phyloP scores from a whole-genome alignment of 2,113 vertebrate genomes.

The Macaca fascicularis region DNA sequence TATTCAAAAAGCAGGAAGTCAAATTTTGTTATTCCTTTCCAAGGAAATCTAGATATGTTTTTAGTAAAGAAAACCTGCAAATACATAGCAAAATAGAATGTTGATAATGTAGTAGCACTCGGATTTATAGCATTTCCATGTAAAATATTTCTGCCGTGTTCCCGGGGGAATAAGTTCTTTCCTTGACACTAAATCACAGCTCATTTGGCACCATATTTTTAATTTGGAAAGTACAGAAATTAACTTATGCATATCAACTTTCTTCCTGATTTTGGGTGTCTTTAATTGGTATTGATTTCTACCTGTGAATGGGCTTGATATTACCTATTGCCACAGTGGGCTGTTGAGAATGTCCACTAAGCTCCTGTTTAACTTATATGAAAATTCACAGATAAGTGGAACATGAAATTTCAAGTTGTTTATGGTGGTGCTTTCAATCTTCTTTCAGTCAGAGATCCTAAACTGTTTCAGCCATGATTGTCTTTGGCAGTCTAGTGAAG shows the following conservation, averaged over 20 bases:
- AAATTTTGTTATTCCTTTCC: not conserved
- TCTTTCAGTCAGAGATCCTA: not conserved
- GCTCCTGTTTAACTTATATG: not conserved
- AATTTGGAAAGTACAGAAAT: not conserved
- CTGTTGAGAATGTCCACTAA: not conserved
- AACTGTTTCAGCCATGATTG: not conserved
- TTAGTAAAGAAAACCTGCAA: not conserved
- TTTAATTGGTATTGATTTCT: not conserved
- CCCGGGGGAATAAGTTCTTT: not conserved
- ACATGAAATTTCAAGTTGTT: not conserved
- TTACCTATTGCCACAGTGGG: constrained; percentile 3
- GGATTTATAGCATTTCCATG: not conserved
- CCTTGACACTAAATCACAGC: not conserved
- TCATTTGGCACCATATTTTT: not conserved
- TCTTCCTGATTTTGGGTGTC: not conserved
- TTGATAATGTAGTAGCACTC: not conserved
- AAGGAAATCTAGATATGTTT: not conserved
- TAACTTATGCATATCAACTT: not conserved
- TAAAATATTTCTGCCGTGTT: constrained; percentile 5
- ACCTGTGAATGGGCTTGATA: not conserved
- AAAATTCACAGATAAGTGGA: constrained; percentile 6
- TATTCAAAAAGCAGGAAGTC: not conserved
- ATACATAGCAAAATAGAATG: not conserved
- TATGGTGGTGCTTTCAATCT: not conserved
- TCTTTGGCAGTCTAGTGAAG: not conserved